A percentile compares a stretch with the other conserved stretches of the same genome.
Conservation (phyloP, 2,797 vertebrate genomes). For the Gadopsis bispinosus region DNA sequence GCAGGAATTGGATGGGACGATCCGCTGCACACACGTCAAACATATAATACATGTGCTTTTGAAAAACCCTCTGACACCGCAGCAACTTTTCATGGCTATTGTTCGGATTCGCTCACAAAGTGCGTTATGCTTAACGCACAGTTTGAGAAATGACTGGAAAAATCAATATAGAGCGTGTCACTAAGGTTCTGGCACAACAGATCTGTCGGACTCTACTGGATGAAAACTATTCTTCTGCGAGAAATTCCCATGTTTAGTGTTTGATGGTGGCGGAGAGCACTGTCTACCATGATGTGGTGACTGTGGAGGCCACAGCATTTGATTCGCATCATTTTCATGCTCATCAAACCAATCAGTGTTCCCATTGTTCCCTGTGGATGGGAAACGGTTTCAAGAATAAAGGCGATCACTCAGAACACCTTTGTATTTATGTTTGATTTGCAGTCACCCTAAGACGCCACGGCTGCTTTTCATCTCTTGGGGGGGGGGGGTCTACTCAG, state of each 20-base stretch:
- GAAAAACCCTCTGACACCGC: background rate
- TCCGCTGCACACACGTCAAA: background rate
- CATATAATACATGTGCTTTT: background rate
- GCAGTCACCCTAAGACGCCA: background rate
- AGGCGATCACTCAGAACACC: background rate
- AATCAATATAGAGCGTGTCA: background rate
- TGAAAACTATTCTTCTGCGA: background rate
- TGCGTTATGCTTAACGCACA: background rate
- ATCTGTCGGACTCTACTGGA: background rate
- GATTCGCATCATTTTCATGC: background rate
- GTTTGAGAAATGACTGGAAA: background rate
- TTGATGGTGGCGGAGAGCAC: background rate
- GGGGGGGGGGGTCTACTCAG: too few species aligned
- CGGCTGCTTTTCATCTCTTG: background rate
- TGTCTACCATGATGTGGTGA: background rate
- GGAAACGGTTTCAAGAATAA: conserved; percentile 6
- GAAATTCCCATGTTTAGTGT: background rate
- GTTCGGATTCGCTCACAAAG: background rate
- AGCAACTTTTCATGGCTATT: background rate
- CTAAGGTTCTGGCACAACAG: background rate
- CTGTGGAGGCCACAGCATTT: background rate
- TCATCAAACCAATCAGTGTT: background rate
- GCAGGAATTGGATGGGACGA: conserved; percentile 17
- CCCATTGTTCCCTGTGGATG: background rate
- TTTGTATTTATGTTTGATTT: background rate